Base-by-base conservation (phyloP, 2,888 invertebrate species). In the Andrena praecox region DNA sequence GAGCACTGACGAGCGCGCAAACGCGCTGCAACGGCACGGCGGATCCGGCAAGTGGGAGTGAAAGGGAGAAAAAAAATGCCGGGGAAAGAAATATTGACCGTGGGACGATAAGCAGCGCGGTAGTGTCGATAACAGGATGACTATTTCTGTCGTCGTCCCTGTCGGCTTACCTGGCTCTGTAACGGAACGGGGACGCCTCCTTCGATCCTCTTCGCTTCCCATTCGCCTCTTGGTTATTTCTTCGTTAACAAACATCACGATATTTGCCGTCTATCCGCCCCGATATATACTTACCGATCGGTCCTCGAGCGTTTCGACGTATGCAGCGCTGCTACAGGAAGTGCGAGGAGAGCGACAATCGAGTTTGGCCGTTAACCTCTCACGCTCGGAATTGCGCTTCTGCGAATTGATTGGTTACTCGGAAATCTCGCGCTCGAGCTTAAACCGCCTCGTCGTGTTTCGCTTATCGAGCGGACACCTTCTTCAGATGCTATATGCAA, bases 61-160 rank as follows among this genome's bases (percentile, higher is more conserved):
- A 64, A n/a, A 68, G 56, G 24, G 60, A 77, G 80, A 74, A 79
- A 70, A 75, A 63, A 20, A 20, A n/a, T n/a, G 20, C 20, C 63
- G 60, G 77, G 82, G 77, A 82, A 69, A 80, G 86, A 85, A 89
- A 86, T 89, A 89, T 89, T 89, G 89, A 89, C 89, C 88, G 71
- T 88, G 72, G 77, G 64, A 87, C 79, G 89, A 89, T 89, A 87
- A 87, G 85, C 73, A 77, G 81, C 67, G 42, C 81, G 75, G 82
- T 87, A 83, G 66, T 83, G 82, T 83, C 82, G 89, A 89, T 89
- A 89, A 89, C 87, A 77, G 35, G 77, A 85, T 82, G 83, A 82
- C 85, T 86, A 82, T 87, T 85, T 86, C 82, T 83, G 72, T 77
- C 73, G 50, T 56, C 63, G 48, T 69, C 69, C 66, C 74, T 54